Conservation (phyloP, 2,888 invertebrate species). For the Hedychridium roseum region DNA sequence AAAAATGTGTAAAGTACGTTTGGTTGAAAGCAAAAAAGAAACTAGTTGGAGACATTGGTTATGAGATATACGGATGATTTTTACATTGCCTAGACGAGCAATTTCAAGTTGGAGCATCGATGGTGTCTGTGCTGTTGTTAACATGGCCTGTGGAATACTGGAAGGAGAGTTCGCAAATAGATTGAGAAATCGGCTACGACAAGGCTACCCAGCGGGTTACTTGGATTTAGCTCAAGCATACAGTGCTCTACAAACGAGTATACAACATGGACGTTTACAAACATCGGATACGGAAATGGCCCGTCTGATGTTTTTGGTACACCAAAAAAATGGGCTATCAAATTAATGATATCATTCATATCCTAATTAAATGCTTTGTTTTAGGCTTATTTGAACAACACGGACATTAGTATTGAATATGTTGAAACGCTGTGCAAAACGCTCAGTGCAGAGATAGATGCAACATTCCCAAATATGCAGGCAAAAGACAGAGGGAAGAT, state of each 20-base stretch:
- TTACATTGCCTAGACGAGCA: constrained; percentile 73
- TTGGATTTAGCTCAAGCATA: constrained; percentile 83
- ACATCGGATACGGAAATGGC: constrained; percentile 82
- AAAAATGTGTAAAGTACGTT: constrained; percentile 86
- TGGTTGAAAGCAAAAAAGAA: too few species aligned
- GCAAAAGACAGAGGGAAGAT: constrained; percentile 75
- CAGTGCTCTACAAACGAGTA: constrained; percentile 79
- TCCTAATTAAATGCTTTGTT: constrained; percentile 29
- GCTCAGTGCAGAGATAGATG: constrained; percentile 75
- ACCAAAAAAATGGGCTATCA: constrained; percentile 39
- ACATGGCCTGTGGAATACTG: constrained; percentile 87
- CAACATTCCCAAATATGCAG: constrained; percentile 70
- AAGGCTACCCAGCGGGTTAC: constrained; percentile 82
- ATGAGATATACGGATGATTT: too few species aligned
- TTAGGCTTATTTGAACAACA: constrained; percentile 87
- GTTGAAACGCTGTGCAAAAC: constrained; percentile 84
- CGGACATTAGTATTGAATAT: constrained; percentile 90
- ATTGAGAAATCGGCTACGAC: constrained; percentile 76
- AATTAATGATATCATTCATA: constrained; percentile 5
- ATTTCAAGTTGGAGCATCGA: constrained; percentile 91
- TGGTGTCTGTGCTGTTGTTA: constrained; percentile 95
- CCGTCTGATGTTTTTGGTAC: constrained; percentile 79
- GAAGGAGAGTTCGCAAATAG: constrained; percentile 85
- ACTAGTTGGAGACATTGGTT: too few species aligned
- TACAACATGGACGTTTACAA: constrained; percentile 83